phyloP scores from a whole-genome alignment of 2,888 invertebrate species.

The Arrhopalites spinosus region DNA sequence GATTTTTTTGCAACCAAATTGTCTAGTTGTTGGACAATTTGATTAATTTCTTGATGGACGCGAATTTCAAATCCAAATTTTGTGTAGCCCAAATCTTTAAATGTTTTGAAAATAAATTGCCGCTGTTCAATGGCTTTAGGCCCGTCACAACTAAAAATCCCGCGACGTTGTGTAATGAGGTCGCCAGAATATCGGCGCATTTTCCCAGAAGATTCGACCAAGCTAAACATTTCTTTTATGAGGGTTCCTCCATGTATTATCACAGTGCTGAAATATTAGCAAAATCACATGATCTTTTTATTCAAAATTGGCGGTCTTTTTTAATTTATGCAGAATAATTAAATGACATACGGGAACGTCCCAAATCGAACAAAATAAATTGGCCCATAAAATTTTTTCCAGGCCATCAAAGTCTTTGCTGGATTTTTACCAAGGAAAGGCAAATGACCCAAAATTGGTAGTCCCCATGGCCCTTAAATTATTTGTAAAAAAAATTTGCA shows the following conservation, averaged over 20 bases:
- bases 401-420: constrained; percentile 13
- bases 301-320: background rate
- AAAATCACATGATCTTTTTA: background rate
- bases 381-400: constrained; percentile 29
- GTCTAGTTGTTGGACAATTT: background rate
- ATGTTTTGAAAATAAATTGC: background rate
- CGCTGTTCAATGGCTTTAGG: background rate
- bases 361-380: constrained; percentile 17
- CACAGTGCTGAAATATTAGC: background rate
- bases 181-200: no score
- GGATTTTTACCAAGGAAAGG: constrained; percentile 4
- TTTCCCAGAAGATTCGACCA: background rate
- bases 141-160: background rate
- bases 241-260: background rate
- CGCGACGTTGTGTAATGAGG: no score
- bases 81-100: background rate
- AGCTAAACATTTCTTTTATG: background rate
- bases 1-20: background rate
- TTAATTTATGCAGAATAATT: background rate
- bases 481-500: no score
- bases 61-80: background rate
- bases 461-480: constrained; percentile 14
- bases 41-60: background rate
- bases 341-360: background rate
- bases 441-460: constrained; percentile 20